Evolutionary conservation across 2,888 invertebrate species (phyloP).

Genomic region (Cynaeus angustus): DNA sequence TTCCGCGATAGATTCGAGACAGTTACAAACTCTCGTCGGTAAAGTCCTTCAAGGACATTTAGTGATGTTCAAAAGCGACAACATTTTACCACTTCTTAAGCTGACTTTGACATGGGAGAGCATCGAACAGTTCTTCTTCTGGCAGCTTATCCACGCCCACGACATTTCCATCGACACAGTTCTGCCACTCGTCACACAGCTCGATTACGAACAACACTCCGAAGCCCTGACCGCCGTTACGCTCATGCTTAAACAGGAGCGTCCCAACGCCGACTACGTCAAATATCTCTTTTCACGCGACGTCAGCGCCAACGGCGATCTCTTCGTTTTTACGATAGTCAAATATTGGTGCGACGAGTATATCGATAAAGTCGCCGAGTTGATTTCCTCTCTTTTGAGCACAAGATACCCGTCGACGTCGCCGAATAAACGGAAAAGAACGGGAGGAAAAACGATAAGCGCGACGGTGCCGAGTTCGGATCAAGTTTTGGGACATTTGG

Average conservation of each 20-base stretch:
- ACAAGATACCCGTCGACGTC: slow-evolving; percentile 90
- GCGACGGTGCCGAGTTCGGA: slow-evolving; percentile 86
- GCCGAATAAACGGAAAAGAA: slow-evolving; percentile 93
- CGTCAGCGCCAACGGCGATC: slow-evolving; percentile 77
- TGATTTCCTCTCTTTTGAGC: slow-evolving; percentile 85
- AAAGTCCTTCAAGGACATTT: slow-evolving; percentile 92
- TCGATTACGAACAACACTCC: slow-evolving; percentile 89
- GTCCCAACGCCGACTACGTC: slow-evolving; percentile 89
- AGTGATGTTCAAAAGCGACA: slow-evolving; percentile 87
- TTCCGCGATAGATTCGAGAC: slow-evolving; percentile 90
- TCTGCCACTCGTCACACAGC: slow-evolving; percentile 83
- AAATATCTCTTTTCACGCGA: slow-evolving; percentile 84
- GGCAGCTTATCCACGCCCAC: slow-evolving; percentile 96
- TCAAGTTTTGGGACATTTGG: slow-evolving; percentile 93
- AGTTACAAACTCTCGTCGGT: slow-evolving; percentile 93
- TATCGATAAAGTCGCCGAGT: slow-evolving; percentile 90
- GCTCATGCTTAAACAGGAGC: slow-evolving; percentile 93
- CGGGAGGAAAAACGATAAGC: slow-evolving; percentile 74
- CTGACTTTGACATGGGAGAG: slow-evolving; percentile 96
- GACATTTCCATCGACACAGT: slow-evolving; percentile 94
- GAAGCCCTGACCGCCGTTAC: slow-evolving; percentile 94
- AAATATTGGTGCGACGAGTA: slow-evolving; percentile 96
- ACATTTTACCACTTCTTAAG: slow-evolving; percentile 82
- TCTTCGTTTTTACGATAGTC: slow-evolving; percentile 92
- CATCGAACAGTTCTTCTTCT: slow-evolving; percentile 96